A percentile compares a stretch with the other conserved stretches of the same genome.
Conservation (phyloP, 2,888 invertebrate genomes). For the Megaustenia siamemsis region DNA sequence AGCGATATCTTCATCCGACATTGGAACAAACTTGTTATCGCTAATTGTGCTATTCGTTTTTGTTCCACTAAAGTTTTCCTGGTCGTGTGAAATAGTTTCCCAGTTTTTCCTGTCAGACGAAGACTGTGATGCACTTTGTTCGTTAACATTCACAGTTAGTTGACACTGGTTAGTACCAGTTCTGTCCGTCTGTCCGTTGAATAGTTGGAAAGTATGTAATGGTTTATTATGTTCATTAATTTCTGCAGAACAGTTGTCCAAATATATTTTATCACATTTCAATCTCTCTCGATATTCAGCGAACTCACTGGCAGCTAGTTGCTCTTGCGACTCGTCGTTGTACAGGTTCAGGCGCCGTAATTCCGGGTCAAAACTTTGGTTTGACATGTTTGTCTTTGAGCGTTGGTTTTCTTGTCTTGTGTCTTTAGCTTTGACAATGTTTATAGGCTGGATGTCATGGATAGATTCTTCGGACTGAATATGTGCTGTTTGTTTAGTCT, state of each 20-base stretch:
- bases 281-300: not conserved
- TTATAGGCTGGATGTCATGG: not conserved
- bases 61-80: not conserved
- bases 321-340: not conserved
- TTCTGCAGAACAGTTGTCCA: not conserved
- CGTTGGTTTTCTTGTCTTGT: not conserved
- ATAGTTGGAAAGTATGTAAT: not conserved
- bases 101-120: not conserved
- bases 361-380: not conserved
- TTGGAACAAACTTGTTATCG: not conserved
- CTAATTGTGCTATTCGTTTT: not conserved
- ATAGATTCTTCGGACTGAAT: not conserved
- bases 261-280: not conserved
- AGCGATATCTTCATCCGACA: constrained; percentile 17
- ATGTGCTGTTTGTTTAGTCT: not conserved
- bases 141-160: not conserved
- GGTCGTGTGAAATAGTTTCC: not conserved
- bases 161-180: not conserved
- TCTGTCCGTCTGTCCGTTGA: not conserved
- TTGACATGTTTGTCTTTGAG: not conserved
- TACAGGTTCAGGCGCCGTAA: not conserved
- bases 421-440: not conserved
- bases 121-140: not conserved
- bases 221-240: not conserved
- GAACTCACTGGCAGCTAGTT: too few relatives aligned